Base-by-base conservation (phyloP, 2,113 vertebrate species). In the Lathamus discolor region DNA sequence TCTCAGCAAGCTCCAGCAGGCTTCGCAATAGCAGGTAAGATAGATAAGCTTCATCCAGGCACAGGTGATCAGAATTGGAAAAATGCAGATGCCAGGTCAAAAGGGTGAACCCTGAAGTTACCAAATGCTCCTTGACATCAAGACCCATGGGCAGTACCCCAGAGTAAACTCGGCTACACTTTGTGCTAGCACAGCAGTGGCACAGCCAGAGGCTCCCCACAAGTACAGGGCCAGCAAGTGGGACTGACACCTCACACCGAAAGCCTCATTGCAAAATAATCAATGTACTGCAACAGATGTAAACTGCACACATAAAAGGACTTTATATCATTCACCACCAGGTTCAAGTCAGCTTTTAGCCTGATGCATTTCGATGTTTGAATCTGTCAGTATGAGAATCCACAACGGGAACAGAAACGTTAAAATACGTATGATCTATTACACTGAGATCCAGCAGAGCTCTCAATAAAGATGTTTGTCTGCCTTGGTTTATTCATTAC, bases 281-380 rank as follows among this genome's bases (percentile, higher is more conserved):
- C 54, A 74, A 43, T 6, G 44, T 4, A 69, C 35, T 43, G 13
- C 2, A 70, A 43, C 31, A 75, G 33, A n/a, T 10, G 39, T 10
- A 37, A 37, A 49, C 33, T 29, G 63, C 85, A 61, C 9, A 83
- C 37, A 54, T 3, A 25, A 74, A 39, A 59, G 72, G 35, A 63
- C 44, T 15, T 3, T 6, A 16, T 2, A 15, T 0, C 52, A 63
- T 7, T 9, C 41, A 18, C 28, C 16, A 5, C 31, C 9, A 27
- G 1, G 18, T 8, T 68, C 25, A 46, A 72, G 52, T 4, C 70
- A 35, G 43, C 11, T 91, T 63, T 9, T 4, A 37, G n/a, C 2
- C 66, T 31, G 43, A 54, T 67, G 64, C 72, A 61, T 3, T 35
- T 14, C 7, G 1, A 37, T 11, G n/a, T 61, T 44, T 17, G 2